Conservation (phyloP, 2,797 vertebrate genomes). For the Hipposideros larvatus region DNA sequence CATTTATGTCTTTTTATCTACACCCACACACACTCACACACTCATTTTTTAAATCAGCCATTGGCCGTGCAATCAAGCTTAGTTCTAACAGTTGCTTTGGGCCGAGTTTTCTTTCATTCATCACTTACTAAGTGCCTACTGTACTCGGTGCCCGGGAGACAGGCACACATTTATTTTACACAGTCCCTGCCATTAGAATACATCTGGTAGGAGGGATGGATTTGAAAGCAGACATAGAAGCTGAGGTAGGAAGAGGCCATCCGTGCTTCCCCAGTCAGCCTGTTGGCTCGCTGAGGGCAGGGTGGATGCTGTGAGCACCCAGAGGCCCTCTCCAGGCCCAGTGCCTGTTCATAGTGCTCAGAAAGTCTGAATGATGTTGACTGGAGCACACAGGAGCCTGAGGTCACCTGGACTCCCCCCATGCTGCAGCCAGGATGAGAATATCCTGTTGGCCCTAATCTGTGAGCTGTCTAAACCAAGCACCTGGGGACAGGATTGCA, state of each 20-base stretch:
- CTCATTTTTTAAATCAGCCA: neutral
- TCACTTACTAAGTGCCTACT: neutral
- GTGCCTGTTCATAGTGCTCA: neutral
- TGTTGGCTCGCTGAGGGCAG: neutral
- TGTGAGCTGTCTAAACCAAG: neutral
- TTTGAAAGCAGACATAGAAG: neutral
- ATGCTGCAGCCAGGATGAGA: neutral
- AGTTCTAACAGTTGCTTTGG: neutral
- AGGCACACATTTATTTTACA: neutral
- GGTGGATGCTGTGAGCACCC: too few species aligned
- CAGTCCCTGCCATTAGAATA: neutral
- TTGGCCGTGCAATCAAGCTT: neutral
- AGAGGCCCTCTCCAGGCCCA: neutral
- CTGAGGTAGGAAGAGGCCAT: neutral
- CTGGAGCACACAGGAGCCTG: rapidly evolving
- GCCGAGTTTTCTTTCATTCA: neutral
- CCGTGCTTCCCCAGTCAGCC: neutral
- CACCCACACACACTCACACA: too few species aligned
- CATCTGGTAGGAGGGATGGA: neutral
- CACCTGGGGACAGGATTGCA: neutral
- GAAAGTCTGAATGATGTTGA: neutral
- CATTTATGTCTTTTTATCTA: neutral
- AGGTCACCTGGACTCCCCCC: neutral
- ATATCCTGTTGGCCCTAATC: neutral
- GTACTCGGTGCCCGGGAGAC: rapidly evolving